Evolutionary conservation across 2,888 invertebrate genomes (phyloP), one percentile per base, ranked within the genome.

Genomic region (Sarcophaga subvicina): DNA sequence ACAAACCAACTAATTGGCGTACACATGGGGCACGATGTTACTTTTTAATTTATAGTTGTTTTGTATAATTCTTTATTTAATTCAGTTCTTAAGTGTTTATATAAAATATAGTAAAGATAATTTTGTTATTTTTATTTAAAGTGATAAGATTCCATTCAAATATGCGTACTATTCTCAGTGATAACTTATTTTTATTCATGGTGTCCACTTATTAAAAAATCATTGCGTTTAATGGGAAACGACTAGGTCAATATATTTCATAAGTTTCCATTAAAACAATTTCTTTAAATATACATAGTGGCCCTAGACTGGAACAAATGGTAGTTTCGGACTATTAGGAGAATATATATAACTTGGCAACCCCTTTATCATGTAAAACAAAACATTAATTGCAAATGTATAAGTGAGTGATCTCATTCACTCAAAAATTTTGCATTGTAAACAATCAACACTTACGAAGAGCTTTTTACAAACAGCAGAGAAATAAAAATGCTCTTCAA

Each of bases 301-400:
- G 8, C 37, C 8, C 37, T 37, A 37, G 37, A 37, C 37, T 37
- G 37, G 37, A 8, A 37, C 37, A 8, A 10, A 54, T 54, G 17
- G 5, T 54, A 14, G 5, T 54, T 54, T 54, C 5, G 4, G 1
- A 54, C 17, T 17, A 14, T 54, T 54, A 17, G 5, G 5, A 17
- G 12, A 54, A 14, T 62, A 22, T 3, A 4, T 37, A 37, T 11
- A 25, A 66, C 6, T 3, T 80, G 81, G 81, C 69, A 81, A 73
- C 22, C 73, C 3, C 60, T 0, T 27, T 60, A 27, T 12, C 17
- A 22, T 37, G 6, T 8, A 14, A 14, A 25, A 27, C 12, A 69
- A 25, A 69, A 81, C 81, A 81, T 69, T 1, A 12, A 54, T 17
- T 54, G 54, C 12, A 22, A 70, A 11, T 75, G 75, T 75, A 75